Evolutionary conservation across 2,113 vertebrate genomes (phyloP), one percentile per base, ranked within the genome.

Genomic region (Zootoca vivipara): DNA sequence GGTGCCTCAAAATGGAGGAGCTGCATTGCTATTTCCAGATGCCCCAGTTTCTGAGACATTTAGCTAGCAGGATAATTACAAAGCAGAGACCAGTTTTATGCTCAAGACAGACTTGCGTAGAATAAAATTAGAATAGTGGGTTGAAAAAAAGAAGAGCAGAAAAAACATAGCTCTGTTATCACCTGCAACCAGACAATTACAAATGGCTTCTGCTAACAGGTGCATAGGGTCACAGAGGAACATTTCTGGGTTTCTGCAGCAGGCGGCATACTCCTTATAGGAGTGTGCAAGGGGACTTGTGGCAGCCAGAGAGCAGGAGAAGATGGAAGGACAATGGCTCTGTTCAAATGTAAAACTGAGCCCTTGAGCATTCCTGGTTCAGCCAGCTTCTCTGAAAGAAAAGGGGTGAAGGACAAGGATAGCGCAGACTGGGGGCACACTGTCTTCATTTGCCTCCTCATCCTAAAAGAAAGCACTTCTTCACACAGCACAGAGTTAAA

Each of bases 71-170:
- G 83, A 74, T 62, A 93, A 95, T 87, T 92, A 84, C 18, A 79
- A 88, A 83, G 86, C 82, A 85, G 82, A 90, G 73, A 92, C 83
- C 38, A 90, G 89, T 86, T 87, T 56, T 86, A 58, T 80, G 82
- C 84, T 86, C 83, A 77, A 90, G 38, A 92, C 65, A 58, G 3
- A 90, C 74, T 52, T 93, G 91, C 58, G 83, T 83, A 88, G 88
- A 95, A 90, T 94, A 95, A 92, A 95, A 95, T 93, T 90, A 95
- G 93, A 92, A 86, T 52, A 83, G 90, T 77, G 4, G 80, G 58
- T 94, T 93, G 94, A 93, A 62, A 38, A 38, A 38, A 38, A 38
- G 38, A 38, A 38, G 38, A 89, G 78, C 65, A 93, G 93, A 93
- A 86, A 93, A 86, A 75, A 85, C 80, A 89, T 67, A 88, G 95